Conservation (phyloP, 2,113 vertebrate species). For the Cavia porcellus region DNA sequence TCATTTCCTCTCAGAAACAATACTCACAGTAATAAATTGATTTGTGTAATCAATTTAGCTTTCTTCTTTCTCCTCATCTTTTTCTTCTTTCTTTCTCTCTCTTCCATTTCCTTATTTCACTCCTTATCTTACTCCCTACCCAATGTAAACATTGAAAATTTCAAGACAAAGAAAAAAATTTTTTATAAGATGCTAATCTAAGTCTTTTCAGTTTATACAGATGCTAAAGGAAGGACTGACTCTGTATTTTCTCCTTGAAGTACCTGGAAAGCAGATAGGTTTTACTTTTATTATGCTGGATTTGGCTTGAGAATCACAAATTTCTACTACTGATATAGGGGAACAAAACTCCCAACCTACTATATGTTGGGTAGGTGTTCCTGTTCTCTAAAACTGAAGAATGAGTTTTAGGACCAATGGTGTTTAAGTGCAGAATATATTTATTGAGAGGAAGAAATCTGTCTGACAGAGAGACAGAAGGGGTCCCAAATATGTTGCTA, state of each 20-base stretch:
- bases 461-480: too few relatives aligned
- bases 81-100: not conserved
- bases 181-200: slow-evolving; percentile 1
- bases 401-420: too few relatives aligned
- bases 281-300: not conserved
- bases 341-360: too few relatives aligned
- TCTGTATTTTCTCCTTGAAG: not conserved
- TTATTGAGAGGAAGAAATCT: too few relatives aligned
- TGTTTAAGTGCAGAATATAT: too few relatives aligned
- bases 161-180: not conserved
- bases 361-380: too few relatives aligned
- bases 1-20: slow-evolving; percentile 23
- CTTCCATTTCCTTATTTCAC: too few relatives aligned
- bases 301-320: not conserved
- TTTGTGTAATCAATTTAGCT: slow-evolving; percentile 5
- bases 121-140: not conserved
- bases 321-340: not conserved
- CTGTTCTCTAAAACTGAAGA: too few relatives aligned
- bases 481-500: too few relatives aligned
- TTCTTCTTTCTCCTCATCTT: not conserved
- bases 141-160: not conserved
- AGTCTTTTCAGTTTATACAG: not conserved
- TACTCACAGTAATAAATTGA: slow-evolving; percentile 24
- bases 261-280: not conserved
- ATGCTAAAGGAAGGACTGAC: not conserved